Percentiles rank a stretch among this genome's conserved stretches.
Conservation (phyloP, 2,888 invertebrate species). For the Maniola hyperantus region DNA sequence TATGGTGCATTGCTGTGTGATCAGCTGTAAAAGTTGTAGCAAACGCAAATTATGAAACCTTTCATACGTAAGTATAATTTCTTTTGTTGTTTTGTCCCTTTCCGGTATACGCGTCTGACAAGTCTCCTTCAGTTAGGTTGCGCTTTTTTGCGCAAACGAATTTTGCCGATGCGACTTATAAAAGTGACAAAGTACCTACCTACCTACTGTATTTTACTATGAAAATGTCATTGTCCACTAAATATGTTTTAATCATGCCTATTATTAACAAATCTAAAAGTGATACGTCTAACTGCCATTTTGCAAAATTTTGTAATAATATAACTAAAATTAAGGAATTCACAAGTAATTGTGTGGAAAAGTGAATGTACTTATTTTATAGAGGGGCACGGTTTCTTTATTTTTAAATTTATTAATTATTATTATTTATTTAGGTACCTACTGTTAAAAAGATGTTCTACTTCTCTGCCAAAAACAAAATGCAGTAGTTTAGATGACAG, state of each 20-base stretch:
- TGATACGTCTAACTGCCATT: constrained; percentile 77
- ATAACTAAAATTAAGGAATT: constrained; percentile 29
- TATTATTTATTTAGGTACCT: too few species aligned
- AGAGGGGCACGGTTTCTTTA: constrained; percentile 14
- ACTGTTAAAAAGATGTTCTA: constrained; percentile 7
- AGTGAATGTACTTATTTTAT: constrained; percentile 20
- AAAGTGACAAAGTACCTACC: too few species aligned
- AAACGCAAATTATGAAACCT: too few species aligned
- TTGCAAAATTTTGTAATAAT: constrained; percentile 46
- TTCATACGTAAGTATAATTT: too few species aligned
- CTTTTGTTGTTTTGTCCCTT: too few species aligned
- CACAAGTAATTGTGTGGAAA: constrained; percentile 13
- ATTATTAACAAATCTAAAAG: constrained; percentile 48
- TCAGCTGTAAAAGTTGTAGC: too few species aligned
- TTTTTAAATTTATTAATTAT: too few species aligned
- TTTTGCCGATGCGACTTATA: too few species aligned
- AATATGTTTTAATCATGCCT: constrained; percentile 34
- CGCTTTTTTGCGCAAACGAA: too few species aligned
- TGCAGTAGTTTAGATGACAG: constrained; percentile 19
- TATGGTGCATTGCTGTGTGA: too few species aligned
- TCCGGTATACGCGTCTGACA: too few species aligned
- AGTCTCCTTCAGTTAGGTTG: too few species aligned
- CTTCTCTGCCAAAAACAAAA: constrained; percentile 22
- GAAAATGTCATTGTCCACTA: constrained; percentile 32
- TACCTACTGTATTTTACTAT: constrained; percentile 27